Conservation (phyloP, 1,140 invertebrate species). For the Rhizoglyphus robini region DNA sequence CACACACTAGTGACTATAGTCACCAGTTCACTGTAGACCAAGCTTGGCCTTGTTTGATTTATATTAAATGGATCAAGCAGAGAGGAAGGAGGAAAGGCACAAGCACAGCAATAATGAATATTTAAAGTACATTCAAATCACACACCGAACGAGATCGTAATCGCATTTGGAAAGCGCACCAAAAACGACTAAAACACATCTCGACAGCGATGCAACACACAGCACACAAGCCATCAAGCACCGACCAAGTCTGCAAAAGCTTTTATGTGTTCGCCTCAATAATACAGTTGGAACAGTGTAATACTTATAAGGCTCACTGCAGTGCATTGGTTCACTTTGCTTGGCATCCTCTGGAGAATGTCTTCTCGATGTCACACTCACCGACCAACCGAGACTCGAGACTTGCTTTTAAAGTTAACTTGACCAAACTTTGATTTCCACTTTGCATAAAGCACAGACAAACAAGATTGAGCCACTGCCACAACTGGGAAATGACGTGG, state of each 20-base stretch:
- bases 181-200: too few species aligned
- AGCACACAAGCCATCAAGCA: background rate
- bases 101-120: background rate
- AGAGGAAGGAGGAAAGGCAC: too few species aligned
- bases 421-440: constrained; percentile 14
- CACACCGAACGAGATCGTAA: background rate
- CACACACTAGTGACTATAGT: too few species aligned
- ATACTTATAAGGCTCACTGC: background rate
- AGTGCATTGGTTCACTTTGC: too few species aligned
- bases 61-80: background rate
- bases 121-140: background rate
- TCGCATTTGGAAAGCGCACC: background rate
- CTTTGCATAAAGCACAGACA: background rate
- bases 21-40: too few species aligned
- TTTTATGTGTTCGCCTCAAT: background rate
- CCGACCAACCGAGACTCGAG: too few species aligned
- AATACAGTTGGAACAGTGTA: background rate
- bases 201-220: too few species aligned
- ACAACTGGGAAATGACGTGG: background rate
- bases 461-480: background rate
- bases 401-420: constrained; percentile 10
- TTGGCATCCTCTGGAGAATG: too few species aligned
- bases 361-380: background rate
- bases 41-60: background rate
- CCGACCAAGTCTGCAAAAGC: background rate